phyloP scores from a whole-genome alignment of 1,140 invertebrate species.

The Drosophila mauritiana region DNA sequence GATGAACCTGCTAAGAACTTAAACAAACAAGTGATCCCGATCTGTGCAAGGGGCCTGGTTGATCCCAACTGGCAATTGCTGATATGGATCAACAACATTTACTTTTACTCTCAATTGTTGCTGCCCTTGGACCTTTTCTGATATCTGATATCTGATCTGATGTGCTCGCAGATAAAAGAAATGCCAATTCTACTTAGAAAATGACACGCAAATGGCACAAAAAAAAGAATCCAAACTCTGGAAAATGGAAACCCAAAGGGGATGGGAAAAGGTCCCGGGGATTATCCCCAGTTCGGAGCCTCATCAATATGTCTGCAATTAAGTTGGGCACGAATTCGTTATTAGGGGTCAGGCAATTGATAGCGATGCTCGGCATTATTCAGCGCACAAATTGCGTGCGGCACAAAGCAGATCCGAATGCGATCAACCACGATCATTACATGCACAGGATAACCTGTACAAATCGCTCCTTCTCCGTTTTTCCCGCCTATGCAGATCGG shows the following conservation, averaged over 20 bases:
- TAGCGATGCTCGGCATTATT: conserved; percentile 43
- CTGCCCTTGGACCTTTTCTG: conserved; percentile 55
- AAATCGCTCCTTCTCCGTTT: conserved; percentile 16
- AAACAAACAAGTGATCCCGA: conserved; percentile 78
- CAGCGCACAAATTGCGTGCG: conserved; percentile 57
- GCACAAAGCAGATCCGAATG: conserved; percentile 42
- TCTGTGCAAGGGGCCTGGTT: conserved; percentile 3
- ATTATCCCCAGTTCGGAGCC: conserved; percentile 37
- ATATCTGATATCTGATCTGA: conserved; percentile 66
- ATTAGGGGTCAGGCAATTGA: conserved; percentile 65
- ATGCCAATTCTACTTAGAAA: conserved; percentile 77
- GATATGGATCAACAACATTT: conserved; percentile 65
- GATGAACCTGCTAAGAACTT: conserved; percentile 76
- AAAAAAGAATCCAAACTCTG: conserved; percentile 11
- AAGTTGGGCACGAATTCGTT: conserved; percentile 65
- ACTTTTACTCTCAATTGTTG: conserved; percentile 76
- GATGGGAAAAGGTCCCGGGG: conserved; percentile 37
- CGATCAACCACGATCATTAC: conserved; percentile 53
- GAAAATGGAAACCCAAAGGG: conserved; percentile 20
- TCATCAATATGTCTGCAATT: conserved; percentile 68
- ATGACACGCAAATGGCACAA: conserved; percentile 78
- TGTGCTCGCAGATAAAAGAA: conserved; percentile 53
- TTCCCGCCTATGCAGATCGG: conserved; percentile 27
- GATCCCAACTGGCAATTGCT: not conserved
- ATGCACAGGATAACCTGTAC: conserved; percentile 51